Evolutionary conservation across 1,140 invertebrate species (phyloP).

Genomic region (Samia ricini): DNA sequence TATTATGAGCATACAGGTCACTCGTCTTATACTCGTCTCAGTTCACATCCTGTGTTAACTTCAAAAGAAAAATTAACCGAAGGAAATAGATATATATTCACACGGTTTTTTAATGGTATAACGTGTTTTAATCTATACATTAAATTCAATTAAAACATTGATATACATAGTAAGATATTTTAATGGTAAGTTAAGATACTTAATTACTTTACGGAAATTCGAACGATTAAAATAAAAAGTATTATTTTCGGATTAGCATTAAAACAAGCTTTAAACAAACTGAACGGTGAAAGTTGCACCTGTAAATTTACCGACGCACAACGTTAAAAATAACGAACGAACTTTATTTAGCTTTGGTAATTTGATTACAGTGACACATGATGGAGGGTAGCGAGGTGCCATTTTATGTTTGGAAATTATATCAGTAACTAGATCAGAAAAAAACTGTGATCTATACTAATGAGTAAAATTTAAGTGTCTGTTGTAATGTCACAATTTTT

Average conservation of each 20-base stretch:
- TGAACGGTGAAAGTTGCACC: no score
- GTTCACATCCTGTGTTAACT: neutral
- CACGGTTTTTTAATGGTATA: neutral
- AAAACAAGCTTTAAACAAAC: neutral
- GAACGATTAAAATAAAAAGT: neutral
- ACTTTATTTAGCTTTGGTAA: no score
- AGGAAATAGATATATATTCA: neutral
- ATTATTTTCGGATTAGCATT: neutral
- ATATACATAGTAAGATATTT: neutral
- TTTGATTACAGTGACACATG: no score
- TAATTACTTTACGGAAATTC: neutral
- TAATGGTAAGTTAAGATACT: neutral
- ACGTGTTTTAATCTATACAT: neutral
- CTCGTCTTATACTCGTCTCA: neutral
- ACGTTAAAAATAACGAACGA: no score
- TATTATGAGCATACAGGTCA: slow-evolving; percentile 24
- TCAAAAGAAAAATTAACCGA: neutral
- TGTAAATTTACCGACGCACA: no score
- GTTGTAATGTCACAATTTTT: no score
- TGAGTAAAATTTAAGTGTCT: no score
- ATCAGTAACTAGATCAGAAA: no score
- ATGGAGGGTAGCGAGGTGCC: no score
- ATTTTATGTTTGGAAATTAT: no score
- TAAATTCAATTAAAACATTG: neutral
- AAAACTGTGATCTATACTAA: no score